phyloP scores from a whole-genome alignment of 2,113 vertebrate genomes.

The Psephotus haematonotus region DNA sequence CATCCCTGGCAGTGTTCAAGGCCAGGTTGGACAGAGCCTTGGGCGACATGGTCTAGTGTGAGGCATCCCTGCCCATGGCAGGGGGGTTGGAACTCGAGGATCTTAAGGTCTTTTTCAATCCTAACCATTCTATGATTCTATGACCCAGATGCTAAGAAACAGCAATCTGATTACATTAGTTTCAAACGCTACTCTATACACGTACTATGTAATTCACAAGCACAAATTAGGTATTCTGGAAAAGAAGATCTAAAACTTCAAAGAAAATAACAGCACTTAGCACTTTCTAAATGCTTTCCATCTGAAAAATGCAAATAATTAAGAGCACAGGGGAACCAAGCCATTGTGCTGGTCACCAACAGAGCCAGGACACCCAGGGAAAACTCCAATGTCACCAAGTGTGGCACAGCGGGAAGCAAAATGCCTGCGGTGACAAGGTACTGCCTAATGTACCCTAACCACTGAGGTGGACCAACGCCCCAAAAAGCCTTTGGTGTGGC shows the following conservation, averaged over 20 bases:
- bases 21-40: background rate
- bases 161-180: background rate
- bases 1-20: background rate
- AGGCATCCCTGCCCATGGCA: background rate
- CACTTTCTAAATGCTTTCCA: background rate
- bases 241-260: background rate
- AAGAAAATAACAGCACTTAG: background rate
- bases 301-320: background rate
- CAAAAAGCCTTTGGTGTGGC: background rate
- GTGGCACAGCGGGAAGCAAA: background rate
- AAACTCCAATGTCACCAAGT: background rate
- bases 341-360: background rate
- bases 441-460: background rate
- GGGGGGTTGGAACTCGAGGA: background rate
- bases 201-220: background rate
- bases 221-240: background rate
- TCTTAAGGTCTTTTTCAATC: background rate
- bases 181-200: background rate
- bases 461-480: accelerated
- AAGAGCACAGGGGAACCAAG: accelerated
- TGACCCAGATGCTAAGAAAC: background rate
- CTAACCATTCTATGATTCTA: background rate
- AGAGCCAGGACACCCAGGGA: background rate
- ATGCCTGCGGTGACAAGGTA: background rate
- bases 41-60: background rate